Evolutionary conservation across 1,140 invertebrate species (phyloP).

Genomic region (Bombus vancouverensis): DNA sequence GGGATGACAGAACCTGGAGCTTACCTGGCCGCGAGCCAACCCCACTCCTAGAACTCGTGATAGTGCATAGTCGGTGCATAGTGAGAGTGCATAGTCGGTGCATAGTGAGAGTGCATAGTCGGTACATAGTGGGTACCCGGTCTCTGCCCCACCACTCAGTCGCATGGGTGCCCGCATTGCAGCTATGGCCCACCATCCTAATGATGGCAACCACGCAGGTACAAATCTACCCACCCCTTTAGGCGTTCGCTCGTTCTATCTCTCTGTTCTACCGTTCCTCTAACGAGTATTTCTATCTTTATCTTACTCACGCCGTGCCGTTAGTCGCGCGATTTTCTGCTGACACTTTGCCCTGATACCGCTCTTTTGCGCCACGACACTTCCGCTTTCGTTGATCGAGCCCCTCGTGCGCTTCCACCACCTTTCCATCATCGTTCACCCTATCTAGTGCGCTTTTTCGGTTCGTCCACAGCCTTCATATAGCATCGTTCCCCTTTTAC

Average conservation of each 20-base stretch:
- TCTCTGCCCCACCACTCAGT: constrained; percentile 61
- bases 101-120: constrained; percentile 69
- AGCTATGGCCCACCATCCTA: constrained; percentile 78
- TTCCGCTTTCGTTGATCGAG: constrained; percentile 58
- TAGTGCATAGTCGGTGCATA: constrained; percentile 72
- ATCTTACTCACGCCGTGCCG: neutral
- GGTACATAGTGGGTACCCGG: constrained; percentile 63
- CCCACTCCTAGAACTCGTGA: constrained; percentile 60
- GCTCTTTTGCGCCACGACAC: constrained; percentile 52
- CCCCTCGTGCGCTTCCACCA: constrained; percentile 21
- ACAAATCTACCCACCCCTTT: constrained; percentile 67
- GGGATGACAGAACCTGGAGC: constrained; percentile 74
- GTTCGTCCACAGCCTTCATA: neutral
- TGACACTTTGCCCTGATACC: constrained; percentile 68
- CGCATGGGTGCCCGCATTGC: constrained; percentile 79
- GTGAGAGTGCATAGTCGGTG: constrained; percentile 69
- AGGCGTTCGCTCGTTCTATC: constrained; percentile 30
- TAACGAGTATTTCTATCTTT: neutral
- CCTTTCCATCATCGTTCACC: neutral
- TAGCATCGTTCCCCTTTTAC: constrained; percentile 13
- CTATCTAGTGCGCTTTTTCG: neutral
- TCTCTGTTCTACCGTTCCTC: constrained; percentile 15
- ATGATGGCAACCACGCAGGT: constrained; percentile 77
- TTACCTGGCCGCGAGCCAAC: constrained; percentile 78
- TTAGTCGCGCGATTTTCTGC: constrained; percentile 65